Conservation (phyloP, 2,888 invertebrate species). For the Watsonalla cultraria region DNA sequence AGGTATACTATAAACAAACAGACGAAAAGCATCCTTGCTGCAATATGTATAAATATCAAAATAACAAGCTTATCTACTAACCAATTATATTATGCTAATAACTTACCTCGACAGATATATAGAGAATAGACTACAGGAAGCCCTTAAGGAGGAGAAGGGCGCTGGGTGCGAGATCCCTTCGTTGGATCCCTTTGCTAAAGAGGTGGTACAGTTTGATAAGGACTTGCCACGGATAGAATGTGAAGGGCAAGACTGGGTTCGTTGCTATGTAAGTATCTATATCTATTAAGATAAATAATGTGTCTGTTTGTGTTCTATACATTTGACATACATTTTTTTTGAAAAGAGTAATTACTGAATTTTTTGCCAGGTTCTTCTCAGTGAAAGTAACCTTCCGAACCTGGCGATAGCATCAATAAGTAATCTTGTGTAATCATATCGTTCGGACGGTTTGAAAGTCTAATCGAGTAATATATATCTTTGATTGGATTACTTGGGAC, state of each 20-base stretch:
- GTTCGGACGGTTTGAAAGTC: no score
- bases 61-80: not conserved
- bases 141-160: slow-evolving; percentile 55
- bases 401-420: no score
- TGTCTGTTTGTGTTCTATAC: no score
- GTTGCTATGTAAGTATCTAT: slow-evolving; percentile 80
- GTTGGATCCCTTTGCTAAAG: slow-evolving; percentile 77
- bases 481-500: no score
- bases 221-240: slow-evolving; percentile 82
- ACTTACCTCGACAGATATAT: slow-evolving; percentile 37
- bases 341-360: no score
- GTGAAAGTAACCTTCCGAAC: no score
- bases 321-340: no score
- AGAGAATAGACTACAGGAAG: slow-evolving; percentile 49
- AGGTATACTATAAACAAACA: no score
- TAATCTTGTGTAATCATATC: no score
- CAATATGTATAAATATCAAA: not conserved
- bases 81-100: not conserved
- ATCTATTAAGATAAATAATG: not conserved
- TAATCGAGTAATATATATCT: no score
- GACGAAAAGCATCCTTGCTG: no score
- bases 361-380: no score
- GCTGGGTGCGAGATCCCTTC: slow-evolving; percentile 66
- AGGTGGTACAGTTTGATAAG: slow-evolving; percentile 85
- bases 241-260: slow-evolving; percentile 86